A percentile compares a stretch with the other conserved stretches of the same genome.
Conservation (phyloP, 2,113 vertebrate genomes). For the Myiopsitta monachus region DNA sequence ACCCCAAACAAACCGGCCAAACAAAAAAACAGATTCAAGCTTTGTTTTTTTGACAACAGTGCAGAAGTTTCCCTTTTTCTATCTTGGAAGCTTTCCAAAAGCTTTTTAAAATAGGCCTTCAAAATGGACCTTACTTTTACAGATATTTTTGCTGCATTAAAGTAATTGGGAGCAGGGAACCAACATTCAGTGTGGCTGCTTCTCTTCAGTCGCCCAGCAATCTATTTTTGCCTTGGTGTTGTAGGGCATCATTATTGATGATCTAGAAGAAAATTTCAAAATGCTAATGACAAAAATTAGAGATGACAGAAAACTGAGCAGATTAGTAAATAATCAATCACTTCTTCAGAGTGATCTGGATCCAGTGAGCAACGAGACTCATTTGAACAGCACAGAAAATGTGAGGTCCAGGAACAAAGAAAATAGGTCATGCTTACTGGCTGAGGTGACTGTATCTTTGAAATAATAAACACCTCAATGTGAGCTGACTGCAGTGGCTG, state of each 20-base stretch:
- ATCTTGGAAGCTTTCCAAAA: not conserved
- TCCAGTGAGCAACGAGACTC: not conserved
- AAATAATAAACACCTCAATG: conserved; percentile 39
- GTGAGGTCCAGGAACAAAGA: conserved; percentile 11
- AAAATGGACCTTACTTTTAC: not conserved
- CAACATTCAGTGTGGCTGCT: not conserved
- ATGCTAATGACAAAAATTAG: not conserved
- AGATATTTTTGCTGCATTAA: not conserved
- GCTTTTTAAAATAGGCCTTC: not conserved
- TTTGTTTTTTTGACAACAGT: not conserved
- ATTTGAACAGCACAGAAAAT: not conserved
- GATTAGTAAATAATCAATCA: conserved; percentile 14
- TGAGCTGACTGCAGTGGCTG: conserved; percentile 5
- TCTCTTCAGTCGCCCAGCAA: not conserved
- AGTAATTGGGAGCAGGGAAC: not conserved
- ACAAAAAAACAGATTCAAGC: not conserved
- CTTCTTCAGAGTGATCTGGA: not conserved
- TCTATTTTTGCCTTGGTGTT: not conserved
- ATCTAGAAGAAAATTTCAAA: conserved; percentile 7
- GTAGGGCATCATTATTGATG: not conserved
- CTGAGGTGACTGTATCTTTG: conserved; percentile 27
- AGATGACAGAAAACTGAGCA: not conserved
- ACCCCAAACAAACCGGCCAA: not conserved
- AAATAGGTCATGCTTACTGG: conserved; percentile 46
- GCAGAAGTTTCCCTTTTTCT: not conserved